Evolutionary conservation across 2,888 invertebrate species (phyloP), one percentile per base, ranked within the genome.

Genomic region (Zaprionus obscuricornis): DNA sequence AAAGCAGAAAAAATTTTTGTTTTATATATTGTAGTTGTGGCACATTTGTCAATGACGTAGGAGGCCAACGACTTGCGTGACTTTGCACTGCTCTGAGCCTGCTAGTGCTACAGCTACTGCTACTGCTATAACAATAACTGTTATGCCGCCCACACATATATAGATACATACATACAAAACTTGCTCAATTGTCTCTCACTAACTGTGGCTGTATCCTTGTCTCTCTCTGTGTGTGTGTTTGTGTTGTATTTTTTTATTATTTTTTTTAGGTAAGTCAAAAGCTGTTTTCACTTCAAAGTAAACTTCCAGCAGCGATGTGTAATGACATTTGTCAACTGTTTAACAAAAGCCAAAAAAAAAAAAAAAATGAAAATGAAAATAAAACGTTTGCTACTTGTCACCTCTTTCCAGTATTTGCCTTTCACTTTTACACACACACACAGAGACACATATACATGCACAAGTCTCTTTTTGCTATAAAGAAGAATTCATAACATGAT

Each of bases 311-410:
- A 60, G 82, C 67, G 78, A 60, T n/a, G 82, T 82, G 82, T 85
- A 82, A 85, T 82, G 83, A 85, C 85, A 82, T 85, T 82, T 76
- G 76, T 79, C 76, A 78, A 66, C 69, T 67, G 26, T 54, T 74
- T 55, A 63, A 65, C 22, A 22, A 22, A 4, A 5, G 7, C 22
- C 22, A 7, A 4, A 5, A 22, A n/a, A n/a, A n/a, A n/a, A n/a
- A n/a, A n/a, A n/a, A n/a, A n/a, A n/a, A n/a, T n/a, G n/a, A n/a
- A n/a, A n/a, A n/a, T n/a, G n/a, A n/a, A n/a, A n/a, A n/a, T n/a
- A n/a, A n/a, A n/a, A n/a, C n/a, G n/a, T 22, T 5, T 7, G 4
- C 16, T 29, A 2, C 14, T 8, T 2, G 24, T 24, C 6, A 4
- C n/a, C 31, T 26, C 29, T 10, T 45, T 31, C 8, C 27, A 49